Base-by-base conservation (phyloP, 2,113 vertebrate genomes). In the Hydrochoerus hydrochaeris region DNA sequence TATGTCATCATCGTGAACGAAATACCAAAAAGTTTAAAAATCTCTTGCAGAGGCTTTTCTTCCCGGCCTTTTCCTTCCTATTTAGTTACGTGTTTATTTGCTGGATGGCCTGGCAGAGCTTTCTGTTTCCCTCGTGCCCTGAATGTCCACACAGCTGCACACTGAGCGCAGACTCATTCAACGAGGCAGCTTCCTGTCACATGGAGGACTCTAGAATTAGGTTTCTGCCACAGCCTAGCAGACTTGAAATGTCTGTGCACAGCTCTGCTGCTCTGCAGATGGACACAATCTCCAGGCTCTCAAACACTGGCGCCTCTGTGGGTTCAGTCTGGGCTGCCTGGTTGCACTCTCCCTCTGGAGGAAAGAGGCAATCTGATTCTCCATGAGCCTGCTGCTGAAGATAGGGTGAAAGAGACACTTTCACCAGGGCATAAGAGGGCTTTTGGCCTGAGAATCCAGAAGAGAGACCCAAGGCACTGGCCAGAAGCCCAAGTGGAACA, bases 121-220 rank as follows among this genome's bases (percentile, higher is more conserved):
- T 95, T 87, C 92, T 96, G 91, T 75, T 92, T 77, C 28, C 69
- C 71, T 54, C 52, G 22, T 0, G 5, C 93, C 62, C 54, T 19
- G 3, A 90, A n/a, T 1, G 0, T 85, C 65, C 93, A 65, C 88
- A 94, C 81, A 97, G 96, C 75, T 86, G 90, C 92, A 77, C 0
- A 0, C 63, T 32, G 58, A 90, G 93, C 88, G 88, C 63, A 82
- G 57, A 63, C 71, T 81, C 63, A 80, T 52, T 96, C 87, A 78
- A 83, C 91, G 54, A 90, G 32, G 60, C 88, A 88, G 69, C 82
- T 95, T 97, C 88, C 88, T 92, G 93, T 86, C 88, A 95, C 0
- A 0, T 80, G 88, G 63, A 44, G 17, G 20, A 35, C 71, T 78
- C 87, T 7, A 0, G 65, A 93, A 58, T 88, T 73, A 20, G 10